Evolutionary conservation across 2,113 vertebrate species (phyloP).

Genomic region (Cyprinus carpio): DNA sequence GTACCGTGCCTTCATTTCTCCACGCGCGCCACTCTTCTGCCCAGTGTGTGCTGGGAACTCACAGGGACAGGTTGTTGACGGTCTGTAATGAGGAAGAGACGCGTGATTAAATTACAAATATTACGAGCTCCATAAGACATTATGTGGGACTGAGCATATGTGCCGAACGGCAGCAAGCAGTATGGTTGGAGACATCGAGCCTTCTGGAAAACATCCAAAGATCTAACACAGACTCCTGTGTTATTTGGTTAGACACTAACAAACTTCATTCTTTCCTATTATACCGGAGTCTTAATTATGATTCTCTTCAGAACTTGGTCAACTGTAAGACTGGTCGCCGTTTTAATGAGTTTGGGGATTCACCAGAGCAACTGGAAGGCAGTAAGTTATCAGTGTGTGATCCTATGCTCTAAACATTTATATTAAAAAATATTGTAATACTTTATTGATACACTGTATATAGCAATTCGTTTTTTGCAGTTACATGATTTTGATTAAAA

Average conservation of each 20-base stretch:
- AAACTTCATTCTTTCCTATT: not conserved
- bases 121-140: not conserved
- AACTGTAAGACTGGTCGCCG: constrained; percentile 33
- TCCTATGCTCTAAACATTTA: not conserved
- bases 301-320: constrained; percentile 28
- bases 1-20: not conserved
- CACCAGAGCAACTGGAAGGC: constrained; percentile 36
- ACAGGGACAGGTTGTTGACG: not conserved
- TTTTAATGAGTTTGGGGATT: constrained; percentile 45
- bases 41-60: not conserved
- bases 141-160: not conserved
- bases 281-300: constrained; percentile 37
- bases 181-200: constrained; percentile 6
- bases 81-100: not conserved
- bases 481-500: not conserved
- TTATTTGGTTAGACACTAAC: constrained; percentile 9
- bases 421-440: not conserved
- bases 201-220: constrained; percentile 5
- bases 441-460: not conserved
- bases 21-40: not conserved
- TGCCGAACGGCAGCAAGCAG: not conserved
- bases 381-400: constrained; percentile 36
- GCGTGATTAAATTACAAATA: not conserved
- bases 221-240: constrained; percentile 6
- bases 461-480: not conserved